These are phyloP conservation scores for Falcunculus frontatus DNA, from an alignment of 2,113 vertebrate genomes.

Conservation along the genomic window DNA sequence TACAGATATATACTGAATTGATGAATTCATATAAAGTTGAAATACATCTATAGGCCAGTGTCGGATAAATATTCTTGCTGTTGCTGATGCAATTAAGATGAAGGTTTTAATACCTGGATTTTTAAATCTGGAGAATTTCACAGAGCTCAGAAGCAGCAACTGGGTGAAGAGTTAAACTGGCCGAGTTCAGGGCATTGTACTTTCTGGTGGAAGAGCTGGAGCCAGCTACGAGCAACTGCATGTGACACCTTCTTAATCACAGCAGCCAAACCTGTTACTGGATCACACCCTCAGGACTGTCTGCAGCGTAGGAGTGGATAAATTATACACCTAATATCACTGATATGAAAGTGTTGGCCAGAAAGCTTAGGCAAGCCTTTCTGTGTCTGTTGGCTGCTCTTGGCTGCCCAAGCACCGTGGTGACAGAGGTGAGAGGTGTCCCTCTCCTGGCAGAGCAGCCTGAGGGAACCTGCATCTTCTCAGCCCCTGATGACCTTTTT, in stretches of 20 bases:
- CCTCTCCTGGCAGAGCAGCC: fast-evolving
- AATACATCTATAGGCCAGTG: neutral
- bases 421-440: too few relatives aligned
- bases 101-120: neutral
- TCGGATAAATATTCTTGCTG: neutral
- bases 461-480: neutral
- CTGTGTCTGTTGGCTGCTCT: fast-evolving
- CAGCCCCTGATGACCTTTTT: neutral
- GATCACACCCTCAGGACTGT: neutral
- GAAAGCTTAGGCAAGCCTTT: neutral
- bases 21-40: neutral
- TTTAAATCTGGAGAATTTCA: neutral
- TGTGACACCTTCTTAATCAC: neutral
- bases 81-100: slow-evolving; percentile 32
- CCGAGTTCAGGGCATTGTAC: neutral
- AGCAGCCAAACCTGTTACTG: neutral
- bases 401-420: fast-evolving
- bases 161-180: neutral
- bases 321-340: neutral
- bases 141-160: neutral
- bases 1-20: neutral
- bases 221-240: fast-evolving
- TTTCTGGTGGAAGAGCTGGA: neutral
- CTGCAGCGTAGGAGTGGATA: neutral
- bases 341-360: neutral